These are phyloP conservation scores for Lerista edwardsae DNA, from an alignment of 2,797 vertebrate genomes.

Conservation along the genomic window DNA sequence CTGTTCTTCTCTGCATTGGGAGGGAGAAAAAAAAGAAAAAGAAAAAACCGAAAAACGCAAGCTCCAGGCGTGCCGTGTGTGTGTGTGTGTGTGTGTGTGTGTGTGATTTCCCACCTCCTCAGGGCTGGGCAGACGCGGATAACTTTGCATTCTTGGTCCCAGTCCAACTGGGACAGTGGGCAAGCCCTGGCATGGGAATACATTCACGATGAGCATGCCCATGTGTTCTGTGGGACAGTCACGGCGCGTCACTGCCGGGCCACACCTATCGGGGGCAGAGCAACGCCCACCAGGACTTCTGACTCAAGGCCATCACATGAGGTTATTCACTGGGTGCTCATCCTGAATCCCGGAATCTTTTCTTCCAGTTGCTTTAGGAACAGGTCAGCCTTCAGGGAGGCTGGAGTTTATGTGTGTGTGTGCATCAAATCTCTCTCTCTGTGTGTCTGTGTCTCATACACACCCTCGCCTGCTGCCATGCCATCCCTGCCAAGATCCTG, in stretches of 20 bases:
- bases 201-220: not conserved
- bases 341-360: not conserved
- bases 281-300: not conserved
- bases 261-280: not conserved
- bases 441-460: not conserved
- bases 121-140: not conserved
- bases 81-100: conserved; percentile 71
- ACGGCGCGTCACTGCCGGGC: not conserved
- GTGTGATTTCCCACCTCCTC: conserved; percentile 16
- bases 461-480: not conserved
- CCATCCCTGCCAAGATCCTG: not conserved
- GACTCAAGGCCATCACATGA: conserved; percentile 2
- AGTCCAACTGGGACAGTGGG: not conserved
- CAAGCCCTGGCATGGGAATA: conserved; percentile 21
- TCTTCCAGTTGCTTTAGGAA: no score
- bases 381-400: not conserved
- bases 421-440: no score
- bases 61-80: conserved; percentile 24
- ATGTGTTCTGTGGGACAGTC: not conserved
- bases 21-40: no score
- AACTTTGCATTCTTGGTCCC: not conserved
- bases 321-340: not conserved
- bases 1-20: no score
- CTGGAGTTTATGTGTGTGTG: not conserved
- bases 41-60: no score